Percentiles rank a stretch among this genome's conserved stretches.
phyloP scores from a whole-genome alignment of 2,888 invertebrate genomes.

The Drosophila parthenogenetica region DNA sequence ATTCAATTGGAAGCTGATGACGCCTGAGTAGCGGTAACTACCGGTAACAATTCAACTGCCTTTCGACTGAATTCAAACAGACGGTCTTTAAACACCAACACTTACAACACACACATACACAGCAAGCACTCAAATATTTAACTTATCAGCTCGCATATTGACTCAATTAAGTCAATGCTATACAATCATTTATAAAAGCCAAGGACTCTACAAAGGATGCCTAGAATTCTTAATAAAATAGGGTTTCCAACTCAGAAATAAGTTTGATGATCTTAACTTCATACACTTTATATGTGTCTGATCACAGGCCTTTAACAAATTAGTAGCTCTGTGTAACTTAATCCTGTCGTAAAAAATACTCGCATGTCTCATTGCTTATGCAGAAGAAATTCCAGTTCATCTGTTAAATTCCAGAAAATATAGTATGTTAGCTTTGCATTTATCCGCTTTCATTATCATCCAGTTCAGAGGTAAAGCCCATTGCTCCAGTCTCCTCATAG shows the following conservation, averaged over 20 bases:
- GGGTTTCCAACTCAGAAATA: not conserved
- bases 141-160: not conserved
- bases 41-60: conserved; percentile 20
- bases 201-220: not conserved
- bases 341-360: not conserved
- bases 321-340: no score
- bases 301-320: not conserved
- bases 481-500: not conserved
- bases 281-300: no score
- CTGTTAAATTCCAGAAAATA: conserved; percentile 3
- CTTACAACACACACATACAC: not conserved
- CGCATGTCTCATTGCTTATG: conserved; percentile 16
- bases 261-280: no score
- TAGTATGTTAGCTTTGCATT: conserved; percentile 26
- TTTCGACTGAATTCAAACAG: conserved; percentile 1
- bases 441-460: conserved; percentile 43
- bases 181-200: not conserved
- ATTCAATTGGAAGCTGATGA: conserved; percentile 59
- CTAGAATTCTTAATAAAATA: not conserved
- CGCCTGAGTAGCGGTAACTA: conserved; percentile 47
- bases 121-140: not conserved
- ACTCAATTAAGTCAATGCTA: not conserved
- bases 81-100: not conserved
- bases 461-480: conserved; percentile 17
- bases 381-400: conserved; percentile 14